Evolutionary conservation across 2,797 vertebrate species (phyloP), one percentile per base, ranked within the genome.

Genomic region (Bradypus variegatus): DNA sequence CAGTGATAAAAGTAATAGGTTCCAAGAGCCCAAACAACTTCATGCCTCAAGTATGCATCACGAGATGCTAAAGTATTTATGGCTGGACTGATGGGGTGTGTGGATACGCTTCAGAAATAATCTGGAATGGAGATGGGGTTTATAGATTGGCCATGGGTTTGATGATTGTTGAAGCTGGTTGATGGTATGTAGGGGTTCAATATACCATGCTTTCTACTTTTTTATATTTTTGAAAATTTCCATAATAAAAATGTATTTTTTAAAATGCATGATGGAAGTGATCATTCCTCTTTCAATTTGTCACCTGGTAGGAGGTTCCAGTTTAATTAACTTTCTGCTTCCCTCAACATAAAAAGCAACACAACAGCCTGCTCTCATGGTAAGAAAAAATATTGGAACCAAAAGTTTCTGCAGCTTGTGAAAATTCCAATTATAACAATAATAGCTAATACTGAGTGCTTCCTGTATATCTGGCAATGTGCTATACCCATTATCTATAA

Each of bases 291-390:
- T 90, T 90, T 83, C 58, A 58, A 65, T 82, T 38, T 76, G 91
- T 82, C 79, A 91, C 33, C 29, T 83, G 19, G 11, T 41, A 84
- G 48, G 76, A 50, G 25, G n/a, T 50, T 72, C 65, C 76, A 73
- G 69, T 64, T 88, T 60, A 91, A 91, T 94, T 87, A 92, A 84
- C 13, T 73, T 90, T 76, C 83, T 72, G 33, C 29, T 88, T 82
- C 45, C 12, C 19, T 79, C 41, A 41, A 36, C 29, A 88, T 69
- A 76, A 48, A 92, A 77, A 88, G 27, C 10, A 45, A 62, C 50
- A 69, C 8, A 36, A 76, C 2, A 72, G 36, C 19, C 78, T 88
- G 38, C 8, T 79, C 12, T 36, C 33, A 55, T 19, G 45, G 60
- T 50, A 82, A 87, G 41, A 93, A 92, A 91, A 93, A 77, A 9